Evolutionary conservation across 2,113 vertebrate species (phyloP).

Genomic region (Monarcha castaneiventris): DNA sequence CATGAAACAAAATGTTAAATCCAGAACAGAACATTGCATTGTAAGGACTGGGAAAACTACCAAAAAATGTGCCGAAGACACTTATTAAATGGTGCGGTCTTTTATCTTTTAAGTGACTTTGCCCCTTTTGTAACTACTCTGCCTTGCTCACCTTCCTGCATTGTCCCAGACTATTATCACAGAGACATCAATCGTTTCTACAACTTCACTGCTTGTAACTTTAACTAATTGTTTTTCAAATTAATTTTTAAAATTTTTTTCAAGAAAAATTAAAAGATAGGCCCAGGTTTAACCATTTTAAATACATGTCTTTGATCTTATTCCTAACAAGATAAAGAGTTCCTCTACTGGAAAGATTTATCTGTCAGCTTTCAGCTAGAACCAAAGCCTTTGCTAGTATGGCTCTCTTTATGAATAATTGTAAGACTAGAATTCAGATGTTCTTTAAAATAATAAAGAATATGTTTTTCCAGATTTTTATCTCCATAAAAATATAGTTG

Average conservation of each 20-base stretch:
- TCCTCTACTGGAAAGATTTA: neutral
- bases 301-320: neutral
- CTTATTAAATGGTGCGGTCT: accelerated
- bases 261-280: neutral
- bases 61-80: neutral
- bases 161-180: neutral
- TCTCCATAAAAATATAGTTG: neutral
- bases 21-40: neutral
- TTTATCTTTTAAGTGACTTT: neutral
- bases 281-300: neutral
- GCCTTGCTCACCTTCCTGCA: neutral
- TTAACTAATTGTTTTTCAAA: neutral
- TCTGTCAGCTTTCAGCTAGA: neutral
- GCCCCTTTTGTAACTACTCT: neutral
- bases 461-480: neutral
- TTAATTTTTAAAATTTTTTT: neutral
- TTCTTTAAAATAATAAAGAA: neutral
- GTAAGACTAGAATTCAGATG: neutral
- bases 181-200: neutral
- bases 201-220: neutral
- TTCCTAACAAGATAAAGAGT: neutral
- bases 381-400: neutral
- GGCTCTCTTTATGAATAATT: neutral
- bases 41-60: neutral
- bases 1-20: neutral